Percentiles rank a stretch among this genome's conserved stretches.
phyloP scores from a whole-genome alignment of 2,888 invertebrate genomes.

The Hydropsyche betteni region DNA sequence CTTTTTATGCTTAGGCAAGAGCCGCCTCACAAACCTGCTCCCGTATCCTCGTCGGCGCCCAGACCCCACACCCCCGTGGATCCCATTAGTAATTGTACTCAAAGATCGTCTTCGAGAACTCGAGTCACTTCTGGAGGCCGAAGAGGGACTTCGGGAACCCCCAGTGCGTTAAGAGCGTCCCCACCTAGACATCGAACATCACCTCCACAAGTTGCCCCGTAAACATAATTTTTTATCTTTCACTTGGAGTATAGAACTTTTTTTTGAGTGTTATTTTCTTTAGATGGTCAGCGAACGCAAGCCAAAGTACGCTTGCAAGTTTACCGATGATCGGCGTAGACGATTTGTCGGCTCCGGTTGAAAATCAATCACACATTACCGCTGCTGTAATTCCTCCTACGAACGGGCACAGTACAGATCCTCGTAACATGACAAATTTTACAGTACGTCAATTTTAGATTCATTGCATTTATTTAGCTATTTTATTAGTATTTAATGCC shows the following conservation, averaged over 20 bases:
- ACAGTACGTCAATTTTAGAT: not conserved
- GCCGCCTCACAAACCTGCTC: constrained; percentile 53
- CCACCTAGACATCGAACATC: constrained; percentile 61
- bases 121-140: constrained; percentile 67
- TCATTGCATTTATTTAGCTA: not conserved
- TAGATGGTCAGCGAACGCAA: constrained; percentile 70
- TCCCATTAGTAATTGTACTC: constrained; percentile 67
- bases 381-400: constrained; percentile 48
- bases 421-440: constrained; percentile 38
- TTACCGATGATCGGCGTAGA: constrained; percentile 80
- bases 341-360: constrained; percentile 58
- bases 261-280: constrained; percentile 46
- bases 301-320: constrained; percentile 76
- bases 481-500: constrained; percentile 1
- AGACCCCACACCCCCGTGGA: constrained; percentile 53
- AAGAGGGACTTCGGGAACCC: constrained; percentile 52
- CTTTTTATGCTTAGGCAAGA: constrained; percentile 58
- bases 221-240: constrained; percentile 54
- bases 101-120: constrained; percentile 69
- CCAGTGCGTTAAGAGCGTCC: constrained; percentile 53
- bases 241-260: constrained; percentile 50
- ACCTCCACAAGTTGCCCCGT: constrained; percentile 64
- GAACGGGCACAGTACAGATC: constrained; percentile 52
- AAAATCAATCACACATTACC: constrained; percentile 53
- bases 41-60: constrained; percentile 26